Base-by-base conservation (phyloP, 2,797 vertebrate genomes). In the Decapterus maruadsi region DNA sequence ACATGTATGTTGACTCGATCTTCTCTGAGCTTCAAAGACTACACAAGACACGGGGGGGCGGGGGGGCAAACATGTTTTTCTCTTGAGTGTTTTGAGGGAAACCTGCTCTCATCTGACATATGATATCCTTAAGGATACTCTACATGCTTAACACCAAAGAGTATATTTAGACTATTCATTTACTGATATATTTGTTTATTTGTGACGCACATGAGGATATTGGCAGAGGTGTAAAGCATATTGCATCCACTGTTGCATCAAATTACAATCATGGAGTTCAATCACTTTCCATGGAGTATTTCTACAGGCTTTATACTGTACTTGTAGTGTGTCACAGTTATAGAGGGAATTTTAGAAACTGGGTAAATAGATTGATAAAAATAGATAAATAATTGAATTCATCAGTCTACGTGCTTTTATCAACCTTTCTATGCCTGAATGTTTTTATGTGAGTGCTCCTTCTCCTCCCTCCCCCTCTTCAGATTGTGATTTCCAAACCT, bases 21-120 rank as follows among this genome's bases (percentile, higher is more conserved):
- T 73, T 45, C 72, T 45, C 36, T 6, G 53, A 75, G 74, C 77
- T 91, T 90, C 80, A 87, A 90, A 88, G 79, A 71, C 46, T 16
- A n/a, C n/a, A 43, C 1, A 0, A 43, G 50, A 56, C 8, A 17
- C 13, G 10, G 43, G 31, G 7, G 42, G 6, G n/a, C n/a, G 4
- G 14, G 55, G 38, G 38, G 51, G 75, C 51, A 82, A 75, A 65
- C 63, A 38, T 50, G 6, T 68, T 20, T 58, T 62, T 19, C 63
- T 72, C 53, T 46, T n/a, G 57, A 67, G 64, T 77, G 59, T 81
- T 87, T 82, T 72, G 70, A 80, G 58, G 69, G 55, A 62, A 67
- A 63, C 59, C 46, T 64, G 48, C 0, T 10, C 56, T 69, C 40
- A 48, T 36, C 56, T 65, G 31, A 72, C 65, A 63, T 36, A 19